Evolutionary conservation across 2,888 invertebrate species (phyloP), one percentile per base, ranked within the genome.

Genomic region (Cylindroiulus punctatus): DNA sequence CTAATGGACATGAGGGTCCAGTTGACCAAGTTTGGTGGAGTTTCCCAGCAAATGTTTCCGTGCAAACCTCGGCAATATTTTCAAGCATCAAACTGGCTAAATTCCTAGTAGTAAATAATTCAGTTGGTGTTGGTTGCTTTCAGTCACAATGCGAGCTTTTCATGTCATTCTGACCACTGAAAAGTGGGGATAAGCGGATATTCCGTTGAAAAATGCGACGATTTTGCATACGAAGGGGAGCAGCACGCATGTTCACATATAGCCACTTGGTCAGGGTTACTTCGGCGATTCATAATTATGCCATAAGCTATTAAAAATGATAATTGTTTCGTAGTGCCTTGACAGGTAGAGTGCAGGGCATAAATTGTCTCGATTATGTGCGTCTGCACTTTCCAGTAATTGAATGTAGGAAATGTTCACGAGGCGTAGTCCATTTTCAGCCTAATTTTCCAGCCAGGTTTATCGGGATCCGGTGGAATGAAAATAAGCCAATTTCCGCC

Each of bases 321-420:
- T 47, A 47, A 47, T 47, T 47, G 47, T 47, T 47, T 17, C 47
- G 17, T 4, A 47, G 17, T 12, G 12, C 47, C 17, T 12, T 47
- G 47, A 47, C 47, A 47, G 47, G 47, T 47, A 47, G 47, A 47
- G 47, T 47, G 47, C 12, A 47, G 1, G 47, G 17, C 47, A 47
- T 47, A 47, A 47, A 47, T 47, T 47, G 47, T 47, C 47, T 47
- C 47, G 47, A 47, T n/a, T 47, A 47, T 47, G 47, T 47, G 47
- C 47, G 47, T 12, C 47, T 17, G 47, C 47, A 47, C 47, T 47
- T 47, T 47, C 17, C 47, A 47, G 12, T 47, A 47, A 47, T 47
- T 47, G 47, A 47, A 47, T 47, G 47, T 12, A 47, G 47, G 47
- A 47, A 47, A 47, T 47, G 47, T 47, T 47, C 47, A 17, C 17